Conservation (phyloP, 2,113 vertebrate species). For the Cryptotis parvus region DNA sequence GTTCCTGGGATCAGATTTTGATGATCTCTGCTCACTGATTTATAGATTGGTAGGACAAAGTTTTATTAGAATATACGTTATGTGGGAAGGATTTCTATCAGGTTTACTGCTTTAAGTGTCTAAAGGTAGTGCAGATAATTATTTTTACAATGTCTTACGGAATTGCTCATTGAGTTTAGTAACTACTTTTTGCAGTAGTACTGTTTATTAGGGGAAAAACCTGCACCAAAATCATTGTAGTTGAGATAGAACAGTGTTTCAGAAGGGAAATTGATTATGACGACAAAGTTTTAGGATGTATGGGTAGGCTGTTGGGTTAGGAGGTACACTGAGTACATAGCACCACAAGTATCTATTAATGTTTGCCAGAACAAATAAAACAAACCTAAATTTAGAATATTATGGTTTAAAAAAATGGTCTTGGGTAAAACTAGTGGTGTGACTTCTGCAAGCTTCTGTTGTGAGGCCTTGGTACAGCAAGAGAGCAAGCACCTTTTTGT, state of each 20-base stretch:
- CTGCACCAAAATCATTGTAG: not conserved
- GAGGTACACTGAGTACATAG: not conserved
- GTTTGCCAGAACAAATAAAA: too few relatives aligned
- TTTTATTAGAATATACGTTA: conserved; percentile 14
- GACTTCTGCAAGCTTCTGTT: too few relatives aligned
- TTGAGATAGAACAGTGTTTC: not conserved
- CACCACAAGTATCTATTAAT: not conserved
- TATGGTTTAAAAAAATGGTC: too few relatives aligned
- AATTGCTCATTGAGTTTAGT: not conserved
- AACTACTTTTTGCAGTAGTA: not conserved
- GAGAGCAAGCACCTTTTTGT: too few relatives aligned
- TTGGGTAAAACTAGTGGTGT: too few relatives aligned
- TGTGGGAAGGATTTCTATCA: conserved; percentile 33
- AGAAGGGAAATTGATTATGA: not conserved
- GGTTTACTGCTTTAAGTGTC: not conserved
- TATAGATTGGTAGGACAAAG: not conserved
- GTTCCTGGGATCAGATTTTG: not conserved
- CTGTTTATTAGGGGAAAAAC: not conserved
- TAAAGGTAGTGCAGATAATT: not conserved
- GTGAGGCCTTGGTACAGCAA: too few relatives aligned
- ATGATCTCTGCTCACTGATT: not conserved
- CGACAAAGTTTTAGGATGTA: not conserved
- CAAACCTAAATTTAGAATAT: too few relatives aligned
- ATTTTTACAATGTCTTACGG: not conserved
- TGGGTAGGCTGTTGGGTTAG: not conserved